These are phyloP conservation scores for Dipodomys merriami DNA, from an alignment of 2,113 vertebrate species.

Conservation along the genomic window DNA sequence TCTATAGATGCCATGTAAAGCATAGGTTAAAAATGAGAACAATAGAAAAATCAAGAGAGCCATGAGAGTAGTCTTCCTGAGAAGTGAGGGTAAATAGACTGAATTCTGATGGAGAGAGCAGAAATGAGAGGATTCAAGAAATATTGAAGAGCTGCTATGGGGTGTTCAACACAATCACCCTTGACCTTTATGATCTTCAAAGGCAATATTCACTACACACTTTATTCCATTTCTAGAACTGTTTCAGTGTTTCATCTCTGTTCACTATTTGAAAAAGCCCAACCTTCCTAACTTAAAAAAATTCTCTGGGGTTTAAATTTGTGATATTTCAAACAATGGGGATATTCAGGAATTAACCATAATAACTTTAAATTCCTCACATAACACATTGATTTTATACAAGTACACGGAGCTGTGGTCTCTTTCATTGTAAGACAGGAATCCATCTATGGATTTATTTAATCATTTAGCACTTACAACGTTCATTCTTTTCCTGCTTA, in stretches of 20 bases:
- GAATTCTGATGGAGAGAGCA: too few relatives aligned
- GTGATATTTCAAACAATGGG: neutral
- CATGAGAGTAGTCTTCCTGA: neutral
- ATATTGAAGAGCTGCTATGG: neutral
- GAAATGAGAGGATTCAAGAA: neutral
- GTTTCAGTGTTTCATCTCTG: neutral
- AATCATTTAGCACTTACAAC: neutral
- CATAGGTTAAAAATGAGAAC: neutral
- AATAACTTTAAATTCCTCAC: neutral
- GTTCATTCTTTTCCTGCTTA: neutral
- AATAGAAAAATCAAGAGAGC: neutral
- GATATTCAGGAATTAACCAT: neutral
- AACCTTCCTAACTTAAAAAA: neutral
- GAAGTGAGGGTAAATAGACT: neutral
- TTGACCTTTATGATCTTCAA: neutral
- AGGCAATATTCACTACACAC: neutral
- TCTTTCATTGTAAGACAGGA: neutral
- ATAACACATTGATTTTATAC: neutral
- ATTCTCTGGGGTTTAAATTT: neutral
- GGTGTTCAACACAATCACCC: neutral
- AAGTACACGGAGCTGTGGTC: neutral
- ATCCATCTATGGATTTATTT: neutral
- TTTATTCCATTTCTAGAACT: neutral
- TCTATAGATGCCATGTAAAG: neutral
- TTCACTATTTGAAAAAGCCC: neutral